Conservation (phyloP, 2,888 invertebrate genomes). For the Lycia hirtaria region DNA sequence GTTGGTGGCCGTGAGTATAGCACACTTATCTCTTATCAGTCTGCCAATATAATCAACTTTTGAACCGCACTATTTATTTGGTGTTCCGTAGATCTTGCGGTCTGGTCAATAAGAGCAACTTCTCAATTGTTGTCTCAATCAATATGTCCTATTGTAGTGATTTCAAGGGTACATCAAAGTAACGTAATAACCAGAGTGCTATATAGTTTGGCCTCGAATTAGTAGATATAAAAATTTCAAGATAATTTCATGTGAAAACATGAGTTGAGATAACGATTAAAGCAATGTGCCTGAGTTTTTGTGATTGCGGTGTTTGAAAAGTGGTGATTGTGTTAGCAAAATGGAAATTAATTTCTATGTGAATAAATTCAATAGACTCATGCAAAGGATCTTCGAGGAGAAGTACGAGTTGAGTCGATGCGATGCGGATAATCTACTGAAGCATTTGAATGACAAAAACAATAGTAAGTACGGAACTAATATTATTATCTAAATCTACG, state of each 20-base stretch:
- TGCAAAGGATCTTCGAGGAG: constrained; percentile 48
- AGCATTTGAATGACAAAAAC: constrained; percentile 43
- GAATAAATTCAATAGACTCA: constrained; percentile 49
- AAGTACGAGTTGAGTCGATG: constrained; percentile 48
- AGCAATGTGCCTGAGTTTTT: constrained; percentile 1
- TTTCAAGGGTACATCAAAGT: neutral
- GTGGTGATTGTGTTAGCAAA: neutral
- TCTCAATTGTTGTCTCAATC: neutral
- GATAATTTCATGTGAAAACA: neutral
- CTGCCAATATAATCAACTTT: constrained; percentile 28
- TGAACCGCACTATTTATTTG: neutral
- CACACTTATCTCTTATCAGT: constrained; percentile 22
- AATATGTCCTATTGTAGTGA: neutral
- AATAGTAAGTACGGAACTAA: constrained; percentile 26
- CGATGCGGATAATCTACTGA: constrained; percentile 48
- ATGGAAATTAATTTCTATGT: constrained; percentile 52
- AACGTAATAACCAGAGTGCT: neutral
- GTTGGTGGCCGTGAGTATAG: neutral
- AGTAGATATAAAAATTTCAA: neutral
- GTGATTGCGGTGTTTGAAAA: constrained; percentile 1
- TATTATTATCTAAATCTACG: no score
- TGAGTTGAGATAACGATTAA: constrained; percentile 9
- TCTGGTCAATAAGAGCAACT: neutral
- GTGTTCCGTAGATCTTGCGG: neutral
- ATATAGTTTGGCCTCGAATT: neutral